Base-by-base conservation (phyloP, 2,888 invertebrate genomes). In the Dexiosoma caninum region DNA sequence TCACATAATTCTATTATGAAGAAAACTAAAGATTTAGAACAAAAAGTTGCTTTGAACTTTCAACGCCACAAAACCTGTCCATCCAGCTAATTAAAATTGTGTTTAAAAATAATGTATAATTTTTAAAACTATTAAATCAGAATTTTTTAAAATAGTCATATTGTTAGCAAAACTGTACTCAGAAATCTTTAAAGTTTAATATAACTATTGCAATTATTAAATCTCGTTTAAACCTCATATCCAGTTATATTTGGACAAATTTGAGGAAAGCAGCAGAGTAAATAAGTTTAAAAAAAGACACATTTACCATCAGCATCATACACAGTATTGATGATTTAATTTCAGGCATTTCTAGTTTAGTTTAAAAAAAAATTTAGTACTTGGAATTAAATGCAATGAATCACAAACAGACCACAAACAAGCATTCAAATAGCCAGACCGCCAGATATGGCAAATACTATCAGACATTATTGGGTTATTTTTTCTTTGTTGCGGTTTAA, bases 371-470 rank as follows among this genome's bases (percentile, higher is more conserved):
- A 19, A 14, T 10, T 9, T 35, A 66, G 23, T 16, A 46, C 23
- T 66, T 7, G 19, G n/a, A 44, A 8, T 30, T 44, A 35, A 14
- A 44, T 44, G 19, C 35, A 8, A 21, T 51, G 42, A 19, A 57
- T 49, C 75, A 46, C 27, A 60, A 53, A 76, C n/a, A 35, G 64
- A 62, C 76, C 75, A 51, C 67, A 60, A 10, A 32, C 37, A 59
- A 32, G 8, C 14, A 14, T 2, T 2, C 16, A 62, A 9, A 40
- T 12, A 60, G 21, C 10, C 42, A 44, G 27, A 67, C 40, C 10
- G 35, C 10, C 37, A 35, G 21, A 75, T 30, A 59, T 12, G 21
- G 23, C 12, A 27, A 59, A 37, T 14, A 66, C 37, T 49, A 59
- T 59, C 4, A 21, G 23, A 16, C 12, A 19, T 60, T 51, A 27